Evolutionary conservation across 1,140 invertebrate genomes (phyloP).

Genomic region (Zaprionus tsacasi): DNA sequence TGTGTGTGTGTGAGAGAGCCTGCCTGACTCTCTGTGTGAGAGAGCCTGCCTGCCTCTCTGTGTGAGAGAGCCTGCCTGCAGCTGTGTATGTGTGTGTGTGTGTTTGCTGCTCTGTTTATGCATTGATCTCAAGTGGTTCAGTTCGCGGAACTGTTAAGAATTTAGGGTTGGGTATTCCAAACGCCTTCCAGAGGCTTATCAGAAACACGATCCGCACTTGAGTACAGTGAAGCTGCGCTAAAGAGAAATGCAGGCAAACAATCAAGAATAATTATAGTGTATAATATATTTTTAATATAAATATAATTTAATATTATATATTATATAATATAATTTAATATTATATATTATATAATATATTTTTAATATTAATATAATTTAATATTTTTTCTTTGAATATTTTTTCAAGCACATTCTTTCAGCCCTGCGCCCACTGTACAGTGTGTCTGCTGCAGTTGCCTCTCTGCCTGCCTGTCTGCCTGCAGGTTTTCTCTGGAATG

Average conservation of each 20-base stretch:
- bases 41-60: not conserved
- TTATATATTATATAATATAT: no score
- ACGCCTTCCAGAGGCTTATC: not conserved
- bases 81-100: not conserved
- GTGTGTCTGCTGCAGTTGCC: not conserved
- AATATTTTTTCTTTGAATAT: no score
- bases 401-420: not conserved
- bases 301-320: no score
- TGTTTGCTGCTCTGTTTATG: not conserved
- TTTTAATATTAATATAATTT: no score
- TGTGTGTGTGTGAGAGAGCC: slow-evolving; percentile 1
- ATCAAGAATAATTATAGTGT: not conserved
- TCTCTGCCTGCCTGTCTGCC: not conserved
- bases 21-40: not conserved
- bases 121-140: slow-evolving; percentile 13
- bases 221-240: not conserved
- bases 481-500: slow-evolving; percentile 17
- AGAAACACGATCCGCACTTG: not conserved
- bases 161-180: slow-evolving; percentile 3
- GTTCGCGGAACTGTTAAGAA: slow-evolving; percentile 28
- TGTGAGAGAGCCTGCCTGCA: not conserved
- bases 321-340: no score
- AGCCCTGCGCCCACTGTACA: not conserved
- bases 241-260: not conserved
- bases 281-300: no score